Evolutionary conservation across 2,113 vertebrate species (phyloP), one percentile per base, ranked within the genome.

Genomic region (Oceanodroma tethys): DNA sequence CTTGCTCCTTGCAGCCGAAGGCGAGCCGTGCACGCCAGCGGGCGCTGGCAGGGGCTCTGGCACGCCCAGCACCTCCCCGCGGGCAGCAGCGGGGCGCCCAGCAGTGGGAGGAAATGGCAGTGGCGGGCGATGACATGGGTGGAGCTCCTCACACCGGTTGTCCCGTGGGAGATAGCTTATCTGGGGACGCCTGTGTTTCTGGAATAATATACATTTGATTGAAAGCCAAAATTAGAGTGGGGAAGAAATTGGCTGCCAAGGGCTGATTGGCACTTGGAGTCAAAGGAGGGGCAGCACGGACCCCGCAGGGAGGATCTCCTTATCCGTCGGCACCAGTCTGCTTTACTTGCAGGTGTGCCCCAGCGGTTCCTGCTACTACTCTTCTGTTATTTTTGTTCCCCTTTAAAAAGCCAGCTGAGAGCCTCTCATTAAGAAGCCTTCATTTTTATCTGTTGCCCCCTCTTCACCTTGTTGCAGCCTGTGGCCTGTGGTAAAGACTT

Each of bases 111-210:
- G 96, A 95, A 97, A 83, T 26, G 81, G 88, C 70, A 40, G 68
- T 26, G 16, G 1, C 6, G 13, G 45, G 19, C 7, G 22, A 78
- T 43, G 83, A 30, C 18, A 21, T 81, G 97, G 93, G 96, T 96
- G 94, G 78, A 88, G 81, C 81, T 85, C 84, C 53, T 86, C 60
- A 63, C n/a, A 63, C 82, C 27, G 27, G 47, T 98, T 98, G 98
- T 98, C 98, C 97, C 6, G 3, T 75, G 80, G 95, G 92, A 98
- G 98, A 98, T 98, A 98, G 95, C 96, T 98, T 98, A 98, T 98
- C 98, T 66, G 63, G 84, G 68, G 90, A 70, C 1, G 52, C 93
- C 90, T 81, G 78, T 89, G 94, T 97, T 95, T 95, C 97, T 98
- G 97, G 97, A 97, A 98, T 98, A 95, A 95, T 91, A 65, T 81